A percentile compares a stretch with the other conserved stretches of the same genome.
Evolutionary conservation across 2,888 invertebrate genomes (phyloP).

Genomic region (Endomychus coccineus): DNA sequence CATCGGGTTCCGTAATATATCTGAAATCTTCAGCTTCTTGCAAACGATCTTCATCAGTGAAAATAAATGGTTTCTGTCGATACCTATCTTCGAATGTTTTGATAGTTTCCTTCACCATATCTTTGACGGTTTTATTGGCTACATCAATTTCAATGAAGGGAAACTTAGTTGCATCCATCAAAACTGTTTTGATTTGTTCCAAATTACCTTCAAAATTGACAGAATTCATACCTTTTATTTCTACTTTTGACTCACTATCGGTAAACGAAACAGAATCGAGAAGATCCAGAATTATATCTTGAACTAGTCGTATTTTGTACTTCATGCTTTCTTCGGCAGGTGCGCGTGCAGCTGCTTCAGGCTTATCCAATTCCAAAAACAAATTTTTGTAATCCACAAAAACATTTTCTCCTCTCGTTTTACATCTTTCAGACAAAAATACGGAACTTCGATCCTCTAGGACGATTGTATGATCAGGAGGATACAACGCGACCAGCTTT

Average conservation of each 20-base stretch:
- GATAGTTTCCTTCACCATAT: conserved; percentile 33
- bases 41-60: conserved; percentile 45
- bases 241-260: conserved; percentile 5
- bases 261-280: conserved; percentile 9
- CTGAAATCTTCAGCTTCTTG: conserved; percentile 46
- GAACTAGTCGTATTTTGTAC: conserved; percentile 14
- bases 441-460: conserved; percentile 47
- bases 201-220: neutral
- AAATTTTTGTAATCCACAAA: conserved; percentile 33
- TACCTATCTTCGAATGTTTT: conserved; percentile 33
- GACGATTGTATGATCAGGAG: conserved; percentile 51
- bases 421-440: conserved; percentile 35
- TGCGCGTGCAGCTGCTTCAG: conserved; percentile 30
- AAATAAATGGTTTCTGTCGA: conserved; percentile 42
- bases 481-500: conserved; percentile 43
- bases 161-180: conserved; percentile 26
- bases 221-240: conserved; percentile 1
- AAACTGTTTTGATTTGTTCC: conserved; percentile 20
- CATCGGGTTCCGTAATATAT: conserved; percentile 41
- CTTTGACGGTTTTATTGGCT: conserved; percentile 27
- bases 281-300: conserved; percentile 22
- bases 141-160: conserved; percentile 29
- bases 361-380: conserved; percentile 29
- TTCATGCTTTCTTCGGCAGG: conserved; percentile 20
- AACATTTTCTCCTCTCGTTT: conserved; percentile 23